Base-by-base conservation (phyloP, 2,797 vertebrate genomes). In the Pteronotus mesoamericanus region DNA sequence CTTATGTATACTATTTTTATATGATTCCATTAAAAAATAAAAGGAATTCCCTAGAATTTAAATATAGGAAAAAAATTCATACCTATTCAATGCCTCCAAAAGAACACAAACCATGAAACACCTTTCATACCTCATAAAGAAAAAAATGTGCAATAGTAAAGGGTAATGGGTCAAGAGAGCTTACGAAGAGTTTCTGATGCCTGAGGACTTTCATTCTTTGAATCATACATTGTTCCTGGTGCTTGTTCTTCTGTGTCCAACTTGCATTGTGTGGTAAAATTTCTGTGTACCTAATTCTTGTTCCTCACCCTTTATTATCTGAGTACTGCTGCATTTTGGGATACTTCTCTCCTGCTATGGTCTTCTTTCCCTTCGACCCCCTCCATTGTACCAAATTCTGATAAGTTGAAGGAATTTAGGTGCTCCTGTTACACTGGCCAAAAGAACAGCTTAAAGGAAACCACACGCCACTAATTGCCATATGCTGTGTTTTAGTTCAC, bases 401-500 rank as follows among this genome's bases (percentile, higher is more conserved):
- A 92, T 96, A 96, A 94, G 72, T 26, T 75, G 77, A 80, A 96
- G 48, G 93, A 96, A 93, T 92, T 79, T 94, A 96, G 95, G 83
- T 97, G 75, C 55, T 89, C n/a, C 72, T 88, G 93, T 92, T 95
- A 96, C 48, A 88, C 72, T 57, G 72, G 85, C 80, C 86, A 97
- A 97, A 86, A 91, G 86, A 94, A 97, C 90, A 93, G 96, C 94
- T 96, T 97, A 83, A 96, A 98, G 96, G 97, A 95, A 98, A 95
- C 91, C 95, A 94, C 97, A 96, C 12, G 89, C 77, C 79, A 79
- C 95, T 98, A 97, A 98, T 97, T 96, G 96, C 95, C 94, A 97
- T 97, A 96, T 97, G 97, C 95, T 97, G 80, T 94, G 94, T 82
- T 97, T 97, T 96, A 96, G 94, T 96, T 96, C 89, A 96, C 91